Base-by-base conservation (phyloP, 2,888 invertebrate genomes). In the Drosophila robusta region DNA sequence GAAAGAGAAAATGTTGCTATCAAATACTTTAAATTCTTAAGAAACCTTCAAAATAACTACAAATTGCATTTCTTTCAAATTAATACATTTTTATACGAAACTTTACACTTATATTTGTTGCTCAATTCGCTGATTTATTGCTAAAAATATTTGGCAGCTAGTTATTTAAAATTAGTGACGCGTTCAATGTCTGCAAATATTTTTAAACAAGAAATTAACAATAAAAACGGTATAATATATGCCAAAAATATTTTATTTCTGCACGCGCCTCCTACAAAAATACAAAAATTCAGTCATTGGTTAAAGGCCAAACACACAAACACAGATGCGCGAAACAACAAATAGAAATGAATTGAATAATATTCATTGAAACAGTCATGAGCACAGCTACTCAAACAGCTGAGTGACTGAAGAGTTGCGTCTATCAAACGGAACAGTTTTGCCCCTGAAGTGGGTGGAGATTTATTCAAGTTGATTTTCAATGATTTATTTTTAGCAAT, bases 401-500 rank as follows among this genome's bases (percentile, higher is more conserved):
- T 29, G 45, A 63, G 4, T 1, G 44, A 9, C 14, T 52, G 42
- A 63, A 57, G 57, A 63, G 49, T 22, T 26, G 32, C 45, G 50
- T 24, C 65, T 42, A 32, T 38, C 54, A 65, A 54, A 50, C 44
- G 39, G 44, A 41, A 36, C 52, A 32, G 41, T 7, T 49, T n/a
- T 54, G 39, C 18, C 63, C 38, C 16, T 69, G 29, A 73, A 73
- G 63, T 70, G 63, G 63, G 70, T 60, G 66, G 58, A 69, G 56
- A 66, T 41, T 39, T 52, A 44, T 42, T 57, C 60, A 61, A 64
- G 64, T 64, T 57, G 64, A 50, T 32, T 39, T 56, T 51, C 46
- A 60, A 69, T 60, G 74, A 65, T 63, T 69, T 73, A 62, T 66
- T 50, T 44, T 69, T 56, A 49, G 41, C 60, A 74, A 72, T 77